phyloP scores from a whole-genome alignment of 1,140 invertebrate species.

The Psix sp. region DNA sequence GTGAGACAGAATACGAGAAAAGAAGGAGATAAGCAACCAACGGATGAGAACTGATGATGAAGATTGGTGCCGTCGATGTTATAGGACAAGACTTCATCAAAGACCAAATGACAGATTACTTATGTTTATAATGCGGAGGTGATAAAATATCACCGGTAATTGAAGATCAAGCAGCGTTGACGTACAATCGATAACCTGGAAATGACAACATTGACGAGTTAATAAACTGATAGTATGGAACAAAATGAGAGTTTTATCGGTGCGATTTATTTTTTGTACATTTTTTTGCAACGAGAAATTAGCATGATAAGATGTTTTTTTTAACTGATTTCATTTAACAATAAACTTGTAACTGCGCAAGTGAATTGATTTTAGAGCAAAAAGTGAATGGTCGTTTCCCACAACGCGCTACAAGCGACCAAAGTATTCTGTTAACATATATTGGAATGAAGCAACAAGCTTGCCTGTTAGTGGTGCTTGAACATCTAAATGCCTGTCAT shows the following conservation, averaged over 20 bases:
- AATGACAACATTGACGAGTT: not conserved
- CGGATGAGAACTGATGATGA: conserved; percentile 18
- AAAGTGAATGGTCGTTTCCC: conserved; percentile 45
- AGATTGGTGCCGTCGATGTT: conserved; percentile 34
- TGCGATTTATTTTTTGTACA: not conserved
- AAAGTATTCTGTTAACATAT: conserved; percentile 54
- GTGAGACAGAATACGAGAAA: conserved; percentile 6
- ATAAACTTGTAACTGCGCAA: conserved; percentile 7
- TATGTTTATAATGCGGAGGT: conserved; percentile 8
- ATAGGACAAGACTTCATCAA: conserved; percentile 54
- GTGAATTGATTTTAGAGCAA: conserved; percentile 29
- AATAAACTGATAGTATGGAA: not conserved
- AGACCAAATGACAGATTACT: conserved; percentile 47
- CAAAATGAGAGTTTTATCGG: too few species aligned
- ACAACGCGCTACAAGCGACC: conserved; percentile 22
- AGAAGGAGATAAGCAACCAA: conserved; percentile 20
- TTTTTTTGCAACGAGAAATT: too few species aligned
- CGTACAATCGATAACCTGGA: not conserved
- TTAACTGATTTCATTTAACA: too few species aligned
- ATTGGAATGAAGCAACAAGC: conserved; percentile 61
- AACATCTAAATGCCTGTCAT: conserved; percentile 60
- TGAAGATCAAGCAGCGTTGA: conserved; percentile 4
- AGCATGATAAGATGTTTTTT: too few species aligned
- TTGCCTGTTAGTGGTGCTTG: conserved; percentile 58
- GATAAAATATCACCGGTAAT: conserved; percentile 25